These are phyloP conservation scores for Nettapus auritus DNA, from an alignment of 2,113 vertebrate genomes.

Conservation along the genomic window DNA sequence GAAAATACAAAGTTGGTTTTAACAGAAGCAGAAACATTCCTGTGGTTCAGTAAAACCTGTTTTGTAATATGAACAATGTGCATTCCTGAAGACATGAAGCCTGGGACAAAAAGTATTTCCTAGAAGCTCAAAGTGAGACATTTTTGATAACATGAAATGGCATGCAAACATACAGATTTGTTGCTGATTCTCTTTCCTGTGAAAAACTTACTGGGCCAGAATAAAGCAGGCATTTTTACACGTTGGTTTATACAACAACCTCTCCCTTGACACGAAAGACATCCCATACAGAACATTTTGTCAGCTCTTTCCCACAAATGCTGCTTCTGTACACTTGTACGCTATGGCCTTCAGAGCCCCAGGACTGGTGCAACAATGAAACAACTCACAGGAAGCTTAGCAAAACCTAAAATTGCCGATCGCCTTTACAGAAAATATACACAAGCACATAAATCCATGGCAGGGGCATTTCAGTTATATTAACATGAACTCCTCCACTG, in stretches of 20 bases:
- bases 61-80: slow-evolving; percentile 4
- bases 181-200: not conserved
- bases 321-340: not conserved
- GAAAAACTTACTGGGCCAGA: not conserved
- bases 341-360: not conserved
- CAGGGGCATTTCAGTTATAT: not conserved
- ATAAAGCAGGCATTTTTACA: not conserved
- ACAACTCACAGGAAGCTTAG: slow-evolving; percentile 26
- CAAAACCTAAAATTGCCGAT: slow-evolving; percentile 32
- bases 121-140: slow-evolving; percentile 21
- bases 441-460: slow-evolving; percentile 4
- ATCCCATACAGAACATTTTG: not conserved
- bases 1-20: slow-evolving; percentile 53
- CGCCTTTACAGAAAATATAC: slow-evolving; percentile 58
- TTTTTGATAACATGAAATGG: slow-evolving; percentile 2
- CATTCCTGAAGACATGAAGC: slow-evolving; percentile 20
- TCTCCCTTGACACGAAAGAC: slow-evolving; percentile 4
- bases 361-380: slow-evolving; percentile 27
- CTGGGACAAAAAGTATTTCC: slow-evolving; percentile 12
- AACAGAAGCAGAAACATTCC: slow-evolving; percentile 18
- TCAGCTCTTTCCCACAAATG: slow-evolving; percentile 16
- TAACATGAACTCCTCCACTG: not conserved
- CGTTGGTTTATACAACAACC: not conserved
- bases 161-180: slow-evolving; percentile 35
- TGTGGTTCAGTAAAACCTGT: slow-evolving; percentile 8